Evolutionary conservation across 2,113 vertebrate species (phyloP).

Genomic region (Chamaea fasciata): DNA sequence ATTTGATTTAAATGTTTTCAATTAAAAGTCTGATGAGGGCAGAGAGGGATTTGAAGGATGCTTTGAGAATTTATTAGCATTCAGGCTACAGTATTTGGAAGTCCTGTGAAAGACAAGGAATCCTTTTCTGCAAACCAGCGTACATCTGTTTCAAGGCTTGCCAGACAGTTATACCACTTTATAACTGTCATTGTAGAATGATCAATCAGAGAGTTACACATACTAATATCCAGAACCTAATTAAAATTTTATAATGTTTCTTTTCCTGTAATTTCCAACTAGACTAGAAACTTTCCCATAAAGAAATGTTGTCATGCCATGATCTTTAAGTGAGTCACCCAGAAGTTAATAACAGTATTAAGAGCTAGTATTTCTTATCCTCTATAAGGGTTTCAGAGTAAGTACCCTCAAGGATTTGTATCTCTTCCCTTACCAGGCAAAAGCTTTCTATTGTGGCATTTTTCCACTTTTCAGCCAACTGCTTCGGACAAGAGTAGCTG

Average conservation of each 20-base stretch:
- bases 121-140: background rate
- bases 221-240: slow-evolving; percentile 21
- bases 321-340: slow-evolving; percentile 13
- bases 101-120: background rate
- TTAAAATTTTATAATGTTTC: slow-evolving; percentile 29
- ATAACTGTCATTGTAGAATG: slow-evolving; percentile 15
- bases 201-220: background rate
- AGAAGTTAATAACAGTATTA: background rate
- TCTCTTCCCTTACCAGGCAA: background rate
- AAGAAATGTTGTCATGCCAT: background rate
- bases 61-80: slow-evolving; percentile 17
- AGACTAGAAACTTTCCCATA: slow-evolving; percentile 27
- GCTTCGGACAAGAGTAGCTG: background rate
- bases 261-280: background rate
- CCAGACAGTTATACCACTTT: background rate
- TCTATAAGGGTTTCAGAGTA: background rate
- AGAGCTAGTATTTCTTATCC: background rate
- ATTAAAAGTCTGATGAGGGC: background rate
- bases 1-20: background rate
- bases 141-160: background rate
- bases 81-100: background rate
- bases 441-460: background rate
- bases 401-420: background rate
- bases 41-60: background rate
- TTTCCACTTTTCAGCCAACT: background rate